phyloP scores from a whole-genome alignment of 1,140 invertebrate species.

The Philaenus spumarius region DNA sequence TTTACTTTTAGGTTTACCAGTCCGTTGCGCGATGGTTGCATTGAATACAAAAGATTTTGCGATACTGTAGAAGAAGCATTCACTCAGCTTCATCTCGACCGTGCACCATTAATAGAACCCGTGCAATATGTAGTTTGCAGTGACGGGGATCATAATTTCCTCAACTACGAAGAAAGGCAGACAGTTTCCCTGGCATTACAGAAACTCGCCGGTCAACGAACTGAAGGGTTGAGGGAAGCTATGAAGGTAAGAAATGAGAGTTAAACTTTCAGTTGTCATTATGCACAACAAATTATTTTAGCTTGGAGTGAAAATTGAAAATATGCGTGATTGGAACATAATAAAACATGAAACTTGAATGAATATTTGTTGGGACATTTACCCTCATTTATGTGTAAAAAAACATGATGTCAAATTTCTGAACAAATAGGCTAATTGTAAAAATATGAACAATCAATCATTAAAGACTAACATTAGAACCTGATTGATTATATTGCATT shows the following conservation, averaged over 20 bases:
- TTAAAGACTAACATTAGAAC: no score
- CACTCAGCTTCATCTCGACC: slow-evolving; percentile 51
- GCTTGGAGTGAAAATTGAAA: no score
- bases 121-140: slow-evolving; percentile 45
- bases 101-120: slow-evolving; percentile 53
- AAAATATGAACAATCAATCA: no score
- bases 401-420: no score
- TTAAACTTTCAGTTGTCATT: no score
- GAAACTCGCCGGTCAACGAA: slow-evolving; percentile 52
- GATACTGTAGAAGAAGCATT: slow-evolving; percentile 57
- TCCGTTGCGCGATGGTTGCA: slow-evolving; percentile 41
- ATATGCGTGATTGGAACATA: no score
- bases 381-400: no score
- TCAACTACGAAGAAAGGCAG: slow-evolving; percentile 59
- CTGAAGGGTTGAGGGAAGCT: slow-evolving; percentile 52
- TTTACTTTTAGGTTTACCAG: slow-evolving; percentile 47
- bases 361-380: no score
- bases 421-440: no score
- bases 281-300: no score
- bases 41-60: slow-evolving; percentile 58
- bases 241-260: slow-evolving; percentile 46
- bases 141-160: slow-evolving; percentile 47
- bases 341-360: no score
- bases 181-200: slow-evolving; percentile 50
- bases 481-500: no score